Percentiles rank a stretch among this genome's conserved stretches.
These are phyloP conservation scores for Heterotilapia buettikoferi DNA, from an alignment of 2,113 vertebrate genomes.

Conservation along the genomic window DNA sequence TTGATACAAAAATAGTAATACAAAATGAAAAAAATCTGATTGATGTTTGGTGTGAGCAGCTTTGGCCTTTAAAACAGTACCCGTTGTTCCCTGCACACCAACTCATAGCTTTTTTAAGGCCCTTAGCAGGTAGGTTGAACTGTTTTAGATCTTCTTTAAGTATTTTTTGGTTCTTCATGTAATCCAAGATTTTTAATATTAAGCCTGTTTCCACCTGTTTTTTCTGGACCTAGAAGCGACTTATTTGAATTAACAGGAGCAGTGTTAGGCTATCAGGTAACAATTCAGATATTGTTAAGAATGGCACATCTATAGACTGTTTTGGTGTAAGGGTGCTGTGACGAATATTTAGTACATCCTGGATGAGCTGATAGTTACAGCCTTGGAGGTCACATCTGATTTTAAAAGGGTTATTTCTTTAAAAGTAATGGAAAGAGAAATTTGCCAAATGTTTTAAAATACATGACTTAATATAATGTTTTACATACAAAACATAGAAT, in stretches of 20 bases:
- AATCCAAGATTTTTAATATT: not conserved
- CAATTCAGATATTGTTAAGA: not conserved
- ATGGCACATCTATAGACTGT: not conserved
- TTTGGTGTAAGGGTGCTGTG: not conserved
- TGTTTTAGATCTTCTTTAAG: not conserved
- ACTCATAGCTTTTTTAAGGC: not conserved
- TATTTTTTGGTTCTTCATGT: not conserved
- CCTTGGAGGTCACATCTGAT: not conserved
- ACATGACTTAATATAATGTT: not conserved
- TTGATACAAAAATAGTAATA: not conserved
- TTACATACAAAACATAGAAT: not conserved
- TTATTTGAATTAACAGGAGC: not conserved
- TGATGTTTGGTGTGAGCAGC: not conserved
- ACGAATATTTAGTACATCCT: not conserved
- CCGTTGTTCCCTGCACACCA: not conserved
- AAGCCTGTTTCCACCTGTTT: not conserved
- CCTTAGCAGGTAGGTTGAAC: not conserved
- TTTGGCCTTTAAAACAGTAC: not conserved
- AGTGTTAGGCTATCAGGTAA: not conserved
- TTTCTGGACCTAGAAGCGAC: not conserved
- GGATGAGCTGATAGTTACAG: not conserved
- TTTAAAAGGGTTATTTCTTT: not conserved
- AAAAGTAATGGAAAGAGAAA: not conserved
- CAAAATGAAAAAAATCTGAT: not conserved
- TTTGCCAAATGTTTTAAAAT: not conserved